Conservation (phyloP, 2,888 invertebrate genomes). For the Notodonta ziczac region DNA sequence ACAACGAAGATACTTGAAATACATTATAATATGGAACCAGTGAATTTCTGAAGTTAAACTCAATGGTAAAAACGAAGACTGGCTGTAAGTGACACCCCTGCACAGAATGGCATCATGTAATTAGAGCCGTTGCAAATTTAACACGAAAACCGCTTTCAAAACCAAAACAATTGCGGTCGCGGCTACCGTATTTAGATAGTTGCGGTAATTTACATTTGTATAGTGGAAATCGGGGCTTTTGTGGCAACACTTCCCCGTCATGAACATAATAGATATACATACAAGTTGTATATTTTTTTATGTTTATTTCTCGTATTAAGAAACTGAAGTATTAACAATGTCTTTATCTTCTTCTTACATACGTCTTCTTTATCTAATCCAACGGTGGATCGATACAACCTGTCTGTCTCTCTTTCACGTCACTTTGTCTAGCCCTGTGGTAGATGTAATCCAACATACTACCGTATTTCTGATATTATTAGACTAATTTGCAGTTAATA, state of each 20-base stretch:
- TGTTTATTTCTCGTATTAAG: too few species aligned
- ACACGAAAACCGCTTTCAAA: constrained; percentile 41
- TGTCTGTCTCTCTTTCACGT: too few species aligned
- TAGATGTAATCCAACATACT: too few species aligned
- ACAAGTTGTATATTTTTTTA: too few species aligned
- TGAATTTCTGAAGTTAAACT: neutral
- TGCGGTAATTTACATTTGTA: constrained; percentile 7
- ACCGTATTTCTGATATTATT: too few species aligned
- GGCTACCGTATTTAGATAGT: constrained; percentile 7
- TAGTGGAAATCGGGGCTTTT: neutral
- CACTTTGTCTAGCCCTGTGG: too few species aligned
- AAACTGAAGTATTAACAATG: too few species aligned
- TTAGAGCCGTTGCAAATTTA: constrained; percentile 39
- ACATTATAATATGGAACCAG: neutral
- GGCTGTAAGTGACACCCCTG: constrained; percentile 11
- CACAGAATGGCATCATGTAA: constrained; percentile 28
- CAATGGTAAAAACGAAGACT: constrained; percentile 20
- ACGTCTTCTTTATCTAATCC: too few species aligned
- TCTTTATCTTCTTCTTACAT: too few species aligned
- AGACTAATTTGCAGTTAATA: too few species aligned
- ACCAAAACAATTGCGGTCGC: constrained; percentile 30
- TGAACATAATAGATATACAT: neutral
- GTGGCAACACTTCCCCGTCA: neutral
- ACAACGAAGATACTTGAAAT: too few species aligned
- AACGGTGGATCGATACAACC: too few species aligned